A percentile compares a stretch with the other conserved stretches of the same genome.
phyloP scores from a whole-genome alignment of 2,888 invertebrate genomes.

The Cryptus viduatorius region DNA sequence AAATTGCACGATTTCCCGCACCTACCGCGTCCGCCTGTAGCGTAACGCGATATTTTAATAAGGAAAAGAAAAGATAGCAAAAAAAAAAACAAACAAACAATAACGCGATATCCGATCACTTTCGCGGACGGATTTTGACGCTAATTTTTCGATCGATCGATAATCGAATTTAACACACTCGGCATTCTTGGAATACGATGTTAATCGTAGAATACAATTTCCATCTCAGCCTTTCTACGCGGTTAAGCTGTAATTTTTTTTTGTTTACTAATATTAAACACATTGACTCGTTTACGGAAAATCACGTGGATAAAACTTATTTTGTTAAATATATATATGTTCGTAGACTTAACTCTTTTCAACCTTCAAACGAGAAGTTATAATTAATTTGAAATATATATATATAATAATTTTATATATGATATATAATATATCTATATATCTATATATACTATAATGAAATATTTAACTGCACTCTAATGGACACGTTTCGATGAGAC shows the following conservation, averaged over 20 bases:
- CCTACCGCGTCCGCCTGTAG: slow-evolving; percentile 49
- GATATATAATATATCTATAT: slow-evolving; percentile 8
- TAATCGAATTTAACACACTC: not conserved
- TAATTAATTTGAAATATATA: slow-evolving; percentile 40
- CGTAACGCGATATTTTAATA: slow-evolving; percentile 26
- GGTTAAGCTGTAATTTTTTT: not conserved
- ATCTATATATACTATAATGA: slow-evolving; percentile 13
- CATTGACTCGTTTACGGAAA: slow-evolving; percentile 30
- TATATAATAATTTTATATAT: slow-evolving; percentile 30
- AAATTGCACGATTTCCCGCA: slow-evolving; percentile 64
- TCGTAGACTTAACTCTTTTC: slow-evolving; percentile 30
- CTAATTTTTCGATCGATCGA: not conserved
- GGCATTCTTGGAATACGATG: not conserved
- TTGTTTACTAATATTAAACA: not conserved
- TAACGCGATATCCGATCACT: slow-evolving; percentile 43
- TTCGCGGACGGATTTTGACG: slow-evolving; percentile 32
- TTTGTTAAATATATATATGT: slow-evolving; percentile 29
- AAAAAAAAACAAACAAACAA: not conserved
- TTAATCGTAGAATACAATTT: not conserved
- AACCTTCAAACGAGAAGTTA: slow-evolving; percentile 9
- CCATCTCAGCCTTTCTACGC: not conserved
- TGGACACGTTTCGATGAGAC: slow-evolving; percentile 50
- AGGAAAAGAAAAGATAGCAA: slow-evolving; percentile 5
- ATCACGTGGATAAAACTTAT: slow-evolving; percentile 18
- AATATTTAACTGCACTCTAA: slow-evolving; percentile 45